phyloP scores from a whole-genome alignment of 2,113 vertebrate genomes.

The Pituophis catenifer region DNA sequence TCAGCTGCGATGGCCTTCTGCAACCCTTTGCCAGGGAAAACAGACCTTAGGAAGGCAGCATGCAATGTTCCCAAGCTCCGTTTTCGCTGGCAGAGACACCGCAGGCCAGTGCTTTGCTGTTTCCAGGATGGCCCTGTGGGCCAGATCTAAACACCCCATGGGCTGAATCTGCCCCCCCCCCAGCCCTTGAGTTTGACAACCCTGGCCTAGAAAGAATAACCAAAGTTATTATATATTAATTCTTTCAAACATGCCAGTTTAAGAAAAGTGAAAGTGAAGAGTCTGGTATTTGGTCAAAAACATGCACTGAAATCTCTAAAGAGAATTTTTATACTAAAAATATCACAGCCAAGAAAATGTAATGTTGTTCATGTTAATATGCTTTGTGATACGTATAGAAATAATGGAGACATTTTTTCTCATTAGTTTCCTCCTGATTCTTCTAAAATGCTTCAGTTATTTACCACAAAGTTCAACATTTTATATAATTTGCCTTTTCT shows the following conservation, averaged over 20 bases:
- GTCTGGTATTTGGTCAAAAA: not conserved
- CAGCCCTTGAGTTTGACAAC: no score
- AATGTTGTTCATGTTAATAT: not conserved
- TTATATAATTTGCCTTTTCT: not conserved
- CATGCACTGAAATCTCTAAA: not conserved
- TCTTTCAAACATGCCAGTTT: not conserved
- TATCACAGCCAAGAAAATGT: not conserved
- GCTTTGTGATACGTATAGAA: not conserved
- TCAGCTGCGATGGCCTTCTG: no score
- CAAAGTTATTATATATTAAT: not conserved
- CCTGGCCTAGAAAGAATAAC: not conserved
- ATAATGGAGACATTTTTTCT: not conserved
- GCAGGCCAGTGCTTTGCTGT: no score
- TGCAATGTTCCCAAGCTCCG: fast-evolving
- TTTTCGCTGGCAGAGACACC: no score
- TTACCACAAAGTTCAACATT: not conserved
- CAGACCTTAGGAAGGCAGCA: no score
- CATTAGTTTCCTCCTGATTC: not conserved
- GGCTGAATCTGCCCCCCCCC: no score
- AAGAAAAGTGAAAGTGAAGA: not conserved
- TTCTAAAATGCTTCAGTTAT: not conserved
- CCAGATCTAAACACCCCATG: no score
- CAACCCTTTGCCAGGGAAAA: no score
- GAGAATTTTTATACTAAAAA: not conserved
- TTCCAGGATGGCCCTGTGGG: no score